Evolutionary conservation across 1,140 invertebrate species (phyloP).

Genomic region (Muscidifurax raptorellus): DNA sequence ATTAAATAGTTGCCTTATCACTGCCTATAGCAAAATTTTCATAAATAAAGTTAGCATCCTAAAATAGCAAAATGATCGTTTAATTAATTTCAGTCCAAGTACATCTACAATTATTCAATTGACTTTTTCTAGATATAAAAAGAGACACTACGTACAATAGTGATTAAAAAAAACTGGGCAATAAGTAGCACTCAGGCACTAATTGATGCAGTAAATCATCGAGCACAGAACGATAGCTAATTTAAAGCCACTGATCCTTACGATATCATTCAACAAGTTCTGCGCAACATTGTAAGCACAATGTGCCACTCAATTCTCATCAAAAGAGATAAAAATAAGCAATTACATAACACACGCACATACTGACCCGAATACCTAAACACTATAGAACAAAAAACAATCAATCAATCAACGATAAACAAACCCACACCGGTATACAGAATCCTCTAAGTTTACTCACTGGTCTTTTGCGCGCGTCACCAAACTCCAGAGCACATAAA

Average conservation of each 20-base stretch:
- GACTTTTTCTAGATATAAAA: no score
- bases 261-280: neutral
- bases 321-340: neutral
- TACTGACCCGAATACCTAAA: neutral
- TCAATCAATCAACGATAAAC: no score
- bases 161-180: no score
- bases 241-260: neutral
- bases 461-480: conserved; percentile 21
- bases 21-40: neutral
- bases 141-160: no score
- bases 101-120: no score
- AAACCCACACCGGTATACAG: no score
- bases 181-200: neutral
- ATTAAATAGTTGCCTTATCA: neutral
- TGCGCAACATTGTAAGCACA: neutral
- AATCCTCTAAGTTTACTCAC: neutral
- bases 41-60: no score
- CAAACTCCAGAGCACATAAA: neutral
- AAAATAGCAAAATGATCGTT: no score
- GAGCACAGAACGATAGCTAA: neutral
- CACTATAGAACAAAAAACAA: neutral
- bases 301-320: neutral
- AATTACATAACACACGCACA: neutral
- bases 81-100: no score
- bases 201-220: neutral